Conservation (phyloP, 1,140 invertebrate species). For the Drosophila teissieri region DNA sequence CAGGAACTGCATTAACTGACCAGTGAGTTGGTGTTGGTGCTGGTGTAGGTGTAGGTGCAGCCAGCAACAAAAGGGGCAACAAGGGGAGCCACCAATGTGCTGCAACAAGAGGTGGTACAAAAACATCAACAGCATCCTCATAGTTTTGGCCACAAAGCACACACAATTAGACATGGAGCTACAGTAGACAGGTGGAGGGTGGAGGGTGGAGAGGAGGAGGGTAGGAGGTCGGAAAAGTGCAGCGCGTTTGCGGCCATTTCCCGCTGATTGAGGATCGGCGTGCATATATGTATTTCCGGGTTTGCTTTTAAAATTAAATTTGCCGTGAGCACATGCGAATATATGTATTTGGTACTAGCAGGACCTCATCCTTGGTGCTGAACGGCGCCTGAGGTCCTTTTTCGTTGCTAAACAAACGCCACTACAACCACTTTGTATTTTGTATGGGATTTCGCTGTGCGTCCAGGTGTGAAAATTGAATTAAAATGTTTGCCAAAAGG, state of each 20-base stretch:
- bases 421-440: slow-evolving; percentile 42
- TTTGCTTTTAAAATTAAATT: slow-evolving; percentile 77
- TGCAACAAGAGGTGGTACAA: background rate
- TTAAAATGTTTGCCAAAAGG: slow-evolving; percentile 43
- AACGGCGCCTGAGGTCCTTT: slow-evolving; percentile 4
- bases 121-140: slow-evolving; percentile 33
- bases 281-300: slow-evolving; percentile 24
- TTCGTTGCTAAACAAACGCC: slow-evolving; percentile 52
- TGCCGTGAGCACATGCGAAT: slow-evolving; percentile 29
- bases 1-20: slow-evolving; percentile 65
- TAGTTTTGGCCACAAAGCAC: slow-evolving; percentile 38
- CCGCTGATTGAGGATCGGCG: slow-evolving; percentile 65
- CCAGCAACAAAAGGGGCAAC: slow-evolving; percentile 1
- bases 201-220: slow-evolving; percentile 2
- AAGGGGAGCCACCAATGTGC: slow-evolving; percentile 6
- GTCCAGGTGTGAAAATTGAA: slow-evolving; percentile 63
- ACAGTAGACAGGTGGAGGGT: background rate
- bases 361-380: background rate
- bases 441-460: slow-evolving; percentile 26
- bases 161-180: slow-evolving; percentile 39
- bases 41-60: too few species aligned
- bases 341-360: background rate
- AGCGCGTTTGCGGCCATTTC: slow-evolving; percentile 40
- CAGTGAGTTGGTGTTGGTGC: slow-evolving; percentile 7
- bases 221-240: slow-evolving; percentile 3